phyloP scores from a whole-genome alignment of 1,140 invertebrate species.

The Chrysomallon squamiferum region DNA sequence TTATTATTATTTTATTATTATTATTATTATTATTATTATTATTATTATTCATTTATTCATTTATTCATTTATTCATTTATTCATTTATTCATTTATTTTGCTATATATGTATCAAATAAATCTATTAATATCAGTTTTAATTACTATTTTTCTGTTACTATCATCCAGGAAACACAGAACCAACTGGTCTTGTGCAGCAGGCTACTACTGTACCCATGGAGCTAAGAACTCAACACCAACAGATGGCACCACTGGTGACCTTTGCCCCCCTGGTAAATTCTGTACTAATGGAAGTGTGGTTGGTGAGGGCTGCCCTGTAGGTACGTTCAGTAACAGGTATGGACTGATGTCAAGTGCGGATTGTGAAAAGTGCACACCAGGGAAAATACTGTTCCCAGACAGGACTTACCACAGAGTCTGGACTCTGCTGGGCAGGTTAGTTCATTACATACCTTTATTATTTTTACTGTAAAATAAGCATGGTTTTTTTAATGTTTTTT shows the following conservation, averaged over 20 bases:
- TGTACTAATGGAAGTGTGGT: constrained; percentile 48
- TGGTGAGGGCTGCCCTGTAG: constrained; percentile 48
- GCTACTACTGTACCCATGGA: constrained; percentile 49
- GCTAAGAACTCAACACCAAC: constrained; percentile 50
- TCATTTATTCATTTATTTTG: too few relatives aligned
- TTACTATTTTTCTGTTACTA: too few relatives aligned
- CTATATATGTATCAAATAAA: too few relatives aligned
- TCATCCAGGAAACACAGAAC: constrained; percentile 51
- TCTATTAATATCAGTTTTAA: too few relatives aligned
- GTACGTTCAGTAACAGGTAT: constrained; percentile 52
- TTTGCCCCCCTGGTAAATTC: constrained; percentile 55
- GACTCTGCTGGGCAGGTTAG: constrained; percentile 51
- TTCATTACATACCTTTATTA: too few relatives aligned
- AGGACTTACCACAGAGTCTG: constrained; percentile 45
- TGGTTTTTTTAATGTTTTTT: too few relatives aligned
- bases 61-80: too few relatives aligned
- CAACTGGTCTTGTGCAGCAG: constrained; percentile 45
- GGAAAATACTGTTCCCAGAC: constrained; percentile 51
- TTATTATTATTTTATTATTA: background rate
- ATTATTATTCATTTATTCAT: too few relatives aligned
- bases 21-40: too few relatives aligned
- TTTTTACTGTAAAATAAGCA: background rate
- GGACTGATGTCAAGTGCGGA: constrained; percentile 41
- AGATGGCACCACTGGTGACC: constrained; percentile 49
- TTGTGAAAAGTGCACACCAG: constrained; percentile 48